These are phyloP conservation scores for Brachyistius frenatus DNA, from an alignment of 2,113 vertebrate species.

Conservation along the genomic window DNA sequence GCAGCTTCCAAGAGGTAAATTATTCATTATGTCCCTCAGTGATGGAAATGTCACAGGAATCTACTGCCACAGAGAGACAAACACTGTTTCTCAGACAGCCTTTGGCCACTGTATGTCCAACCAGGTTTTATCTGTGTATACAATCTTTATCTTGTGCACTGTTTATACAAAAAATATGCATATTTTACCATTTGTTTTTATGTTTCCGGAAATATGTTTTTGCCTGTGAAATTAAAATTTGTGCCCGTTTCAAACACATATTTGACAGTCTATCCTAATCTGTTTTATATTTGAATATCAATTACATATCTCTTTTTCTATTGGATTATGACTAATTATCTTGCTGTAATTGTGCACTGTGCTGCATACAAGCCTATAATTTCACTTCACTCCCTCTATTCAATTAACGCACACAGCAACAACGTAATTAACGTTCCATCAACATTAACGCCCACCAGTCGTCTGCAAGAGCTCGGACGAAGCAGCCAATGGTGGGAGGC, in stretches of 20 bases:
- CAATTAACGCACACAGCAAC: constrained; percentile 60
- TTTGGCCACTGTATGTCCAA: constrained; percentile 5
- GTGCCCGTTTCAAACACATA: too few species aligned
- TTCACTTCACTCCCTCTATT: constrained; percentile 49
- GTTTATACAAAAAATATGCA: too few species aligned
- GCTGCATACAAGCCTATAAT: constrained; percentile 47
- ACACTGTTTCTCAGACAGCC: constrained; percentile 49
- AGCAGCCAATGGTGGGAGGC: constrained; percentile 43
- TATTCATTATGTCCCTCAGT: constrained; percentile 74
- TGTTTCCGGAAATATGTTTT: too few species aligned
- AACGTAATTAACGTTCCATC: constrained; percentile 58
- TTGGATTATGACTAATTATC: constrained; percentile 40
- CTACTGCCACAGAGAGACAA: constrained; percentile 46
- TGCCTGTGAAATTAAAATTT: too few species aligned
- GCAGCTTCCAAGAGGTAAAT: constrained; percentile 66
- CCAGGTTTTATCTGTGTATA: not conserved
- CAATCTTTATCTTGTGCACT: not conserved
- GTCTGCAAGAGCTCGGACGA: constrained; percentile 15
- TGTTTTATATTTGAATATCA: constrained; percentile 17
- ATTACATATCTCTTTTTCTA: constrained; percentile 13
- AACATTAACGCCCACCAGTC: constrained; percentile 58
- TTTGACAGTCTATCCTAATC: too few species aligned
- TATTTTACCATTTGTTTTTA: too few species aligned
- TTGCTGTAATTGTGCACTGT: constrained; percentile 23
- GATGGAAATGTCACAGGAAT: constrained; percentile 76